Evolutionary conservation across 2,113 vertebrate species (phyloP).

Genomic region (Abramis brama): DNA sequence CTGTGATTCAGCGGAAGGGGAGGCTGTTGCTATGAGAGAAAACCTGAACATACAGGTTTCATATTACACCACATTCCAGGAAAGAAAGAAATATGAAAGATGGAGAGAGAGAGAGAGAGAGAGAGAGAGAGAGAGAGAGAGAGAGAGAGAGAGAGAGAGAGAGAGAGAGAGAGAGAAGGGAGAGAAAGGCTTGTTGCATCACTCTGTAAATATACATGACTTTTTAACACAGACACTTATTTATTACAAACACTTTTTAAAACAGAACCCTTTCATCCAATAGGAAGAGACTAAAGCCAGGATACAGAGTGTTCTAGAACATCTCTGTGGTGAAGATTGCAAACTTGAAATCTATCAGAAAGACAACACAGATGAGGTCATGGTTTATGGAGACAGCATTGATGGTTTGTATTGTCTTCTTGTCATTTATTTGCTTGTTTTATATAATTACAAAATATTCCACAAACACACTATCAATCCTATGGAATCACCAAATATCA

Average conservation of each 20-base stretch:
- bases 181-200: slow-evolving; percentile 1
- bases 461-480: not conserved
- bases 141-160: not conserved
- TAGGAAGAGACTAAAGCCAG: slow-evolving; percentile 68
- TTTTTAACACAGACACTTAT: not conserved
- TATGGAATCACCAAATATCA: not conserved
- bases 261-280: slow-evolving; percentile 13
- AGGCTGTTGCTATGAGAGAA: slow-evolving; percentile 13
- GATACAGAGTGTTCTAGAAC: slow-evolving; percentile 64
- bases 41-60: slow-evolving; percentile 14
- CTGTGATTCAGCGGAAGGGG: not conserved
- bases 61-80: slow-evolving; percentile 40
- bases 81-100: slow-evolving; percentile 18
- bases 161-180: not conserved
- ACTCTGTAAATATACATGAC: not conserved
- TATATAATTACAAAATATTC: not conserved
- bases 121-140: not conserved
- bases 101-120: no score
- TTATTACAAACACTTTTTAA: not conserved
- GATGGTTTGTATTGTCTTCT: slow-evolving; percentile 68
- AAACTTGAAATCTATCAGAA: slow-evolving; percentile 75
- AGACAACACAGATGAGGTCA: slow-evolving; percentile 64
- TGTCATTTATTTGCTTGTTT: no score
- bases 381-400: slow-evolving; percentile 74
- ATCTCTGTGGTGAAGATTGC: slow-evolving; percentile 71